Evolutionary conservation across 2,888 invertebrate species (phyloP).

Genomic region (Onchidella celtica): DNA sequence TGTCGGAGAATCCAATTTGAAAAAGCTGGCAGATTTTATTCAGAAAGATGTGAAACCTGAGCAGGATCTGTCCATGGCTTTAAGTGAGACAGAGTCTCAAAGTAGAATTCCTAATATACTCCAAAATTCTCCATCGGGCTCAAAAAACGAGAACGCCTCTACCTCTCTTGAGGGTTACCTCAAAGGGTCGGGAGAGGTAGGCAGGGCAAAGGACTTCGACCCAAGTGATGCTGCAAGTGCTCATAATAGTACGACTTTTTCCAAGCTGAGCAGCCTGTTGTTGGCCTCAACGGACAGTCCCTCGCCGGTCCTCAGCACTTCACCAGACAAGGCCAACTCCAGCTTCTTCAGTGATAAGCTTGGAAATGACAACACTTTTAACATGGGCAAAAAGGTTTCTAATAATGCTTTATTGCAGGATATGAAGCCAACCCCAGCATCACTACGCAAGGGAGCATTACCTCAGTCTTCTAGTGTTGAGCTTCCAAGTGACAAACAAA

Average conservation of each 20-base stretch:
- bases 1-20: constrained; percentile 68
- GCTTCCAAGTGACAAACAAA: constrained; percentile 38
- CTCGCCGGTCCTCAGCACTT: constrained; percentile 48
- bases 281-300: constrained; percentile 43
- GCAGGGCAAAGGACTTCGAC: constrained; percentile 65
- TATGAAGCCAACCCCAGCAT: constrained; percentile 19
- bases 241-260: constrained; percentile 28
- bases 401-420: constrained; percentile 35
- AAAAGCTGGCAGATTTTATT: constrained; percentile 67
- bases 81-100: constrained; percentile 47
- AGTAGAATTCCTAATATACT: constrained; percentile 47
- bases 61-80: constrained; percentile 57
- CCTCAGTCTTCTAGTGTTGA: constrained; percentile 40
- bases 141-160: constrained; percentile 78
- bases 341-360: constrained; percentile 44
- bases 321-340: constrained; percentile 54
- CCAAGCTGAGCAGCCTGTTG: constrained; percentile 49
- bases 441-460: constrained; percentile 37
- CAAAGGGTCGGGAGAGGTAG: constrained; percentile 72
- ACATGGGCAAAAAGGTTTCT: background rate
- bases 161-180: constrained; percentile 75
- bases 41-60: constrained; percentile 61
- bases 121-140: constrained; percentile 54
- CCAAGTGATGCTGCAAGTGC: constrained; percentile 40
- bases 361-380: background rate